Conservation (phyloP, 2,113 vertebrate species). For the Polypterus senegalus region DNA sequence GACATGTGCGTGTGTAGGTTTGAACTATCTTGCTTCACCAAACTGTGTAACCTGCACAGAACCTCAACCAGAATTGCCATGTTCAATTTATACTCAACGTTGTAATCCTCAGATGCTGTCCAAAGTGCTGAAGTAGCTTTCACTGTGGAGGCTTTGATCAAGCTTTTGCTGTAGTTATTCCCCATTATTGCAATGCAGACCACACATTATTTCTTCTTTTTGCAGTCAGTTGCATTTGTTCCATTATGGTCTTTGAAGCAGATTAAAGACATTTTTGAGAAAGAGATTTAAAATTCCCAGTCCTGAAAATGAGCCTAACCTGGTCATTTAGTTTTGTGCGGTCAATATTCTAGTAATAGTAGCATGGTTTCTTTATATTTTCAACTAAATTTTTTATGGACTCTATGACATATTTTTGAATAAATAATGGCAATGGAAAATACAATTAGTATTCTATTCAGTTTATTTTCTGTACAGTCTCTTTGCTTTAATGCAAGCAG, state of each 20-base stretch:
- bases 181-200: no score
- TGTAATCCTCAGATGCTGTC: neutral
- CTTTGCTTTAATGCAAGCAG: no score
- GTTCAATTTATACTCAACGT: slow-evolving; percentile 21
- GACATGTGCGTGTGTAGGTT: neutral
- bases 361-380: no score
- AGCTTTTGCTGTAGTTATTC: slow-evolving; percentile 4
- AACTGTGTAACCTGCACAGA: slow-evolving; percentile 1
- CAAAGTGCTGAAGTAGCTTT: neutral
- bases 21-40: neutral
- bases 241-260: slow-evolving; percentile 14
- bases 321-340: no score
- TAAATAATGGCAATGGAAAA: no score
- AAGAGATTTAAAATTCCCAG: slow-evolving; percentile 6
- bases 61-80: slow-evolving; percentile 24
- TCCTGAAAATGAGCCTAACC: slow-evolving; percentile 4
- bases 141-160: slow-evolving; percentile 1
- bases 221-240: slow-evolving; percentile 3
- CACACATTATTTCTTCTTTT: no score
- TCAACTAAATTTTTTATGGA: no score
- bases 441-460: no score
- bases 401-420: no score
- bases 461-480: no score
- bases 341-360: no score
- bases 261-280: slow-evolving; percentile 10